Base-by-base conservation (phyloP, 2,113 vertebrate genomes). In the Oreochromis spilurus region DNA sequence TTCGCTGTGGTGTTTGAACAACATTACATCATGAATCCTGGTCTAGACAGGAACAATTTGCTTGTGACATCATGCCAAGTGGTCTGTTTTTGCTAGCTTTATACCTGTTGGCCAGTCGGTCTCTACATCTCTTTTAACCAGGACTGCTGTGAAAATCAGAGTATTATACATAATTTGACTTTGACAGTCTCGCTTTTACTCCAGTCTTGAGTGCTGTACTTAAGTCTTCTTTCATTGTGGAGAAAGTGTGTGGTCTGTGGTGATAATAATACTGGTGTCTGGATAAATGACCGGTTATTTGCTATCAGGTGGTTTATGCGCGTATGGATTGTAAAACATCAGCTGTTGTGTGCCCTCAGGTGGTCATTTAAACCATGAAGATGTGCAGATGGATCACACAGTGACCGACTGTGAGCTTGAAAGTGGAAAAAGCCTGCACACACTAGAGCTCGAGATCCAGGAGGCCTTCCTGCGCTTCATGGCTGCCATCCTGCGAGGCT, bases 401-500 rank as follows among this genome's bases (percentile, higher is more conserved):
- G 96, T 98, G 96, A 97, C 97, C 60, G 98, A 99, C 89, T 96
- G 96, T 5, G 98, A 99, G 82, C 97, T 98, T 81, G 97, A 96
- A 79, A 97, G 96, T 21, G 97, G 97, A 75, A 98, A 98, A 82
- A 98, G 96, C 87, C 89, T 99, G 75, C 98, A 99, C 88, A 96
- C 97, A 6, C 94, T 99, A 92, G 98, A 99, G 94, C 89, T 99
- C 94, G 98, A 99, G 95, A 99, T 99, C 86, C 99, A 99, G 89
- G 98, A 99, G 94, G 97, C 98, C 31, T 99, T 99, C 93, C 96
- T 99, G 50, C 97, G 96, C 89, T 99, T 99, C 93, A 99, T 99
- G 99, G 99, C 98, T 5, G 98, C 98, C 58, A 98, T 99, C 91
- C 94, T 99, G n/a, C 97, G 98, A 95, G 99, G 99, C 75, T 99